phyloP scores from a whole-genome alignment of 2,888 invertebrate species.

The Mallateleia sp. region DNA sequence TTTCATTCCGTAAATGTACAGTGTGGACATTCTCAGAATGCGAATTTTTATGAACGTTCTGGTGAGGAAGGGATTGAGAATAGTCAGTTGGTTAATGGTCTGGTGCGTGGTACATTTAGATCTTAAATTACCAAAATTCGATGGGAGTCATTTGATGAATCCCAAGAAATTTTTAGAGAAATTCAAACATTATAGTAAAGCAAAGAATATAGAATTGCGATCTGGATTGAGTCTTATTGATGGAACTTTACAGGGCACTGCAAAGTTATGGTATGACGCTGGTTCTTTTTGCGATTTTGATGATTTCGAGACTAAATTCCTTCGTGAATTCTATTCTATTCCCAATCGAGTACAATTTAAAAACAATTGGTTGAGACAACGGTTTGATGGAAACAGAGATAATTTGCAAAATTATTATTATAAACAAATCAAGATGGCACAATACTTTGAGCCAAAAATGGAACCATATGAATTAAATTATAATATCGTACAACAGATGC shows the following conservation, averaged over 20 bases:
- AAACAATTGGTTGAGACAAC: slow-evolving; percentile 16
- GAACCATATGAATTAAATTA: slow-evolving; percentile 13
- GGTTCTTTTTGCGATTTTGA: not conserved
- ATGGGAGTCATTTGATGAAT: not conserved
- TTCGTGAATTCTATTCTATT: slow-evolving; percentile 17
- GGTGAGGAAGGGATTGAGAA: no score
- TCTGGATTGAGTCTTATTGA: not conserved
- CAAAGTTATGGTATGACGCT: slow-evolving; percentile 4
- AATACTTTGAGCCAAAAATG: slow-evolving; percentile 14
- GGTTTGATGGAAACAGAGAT: not conserved
- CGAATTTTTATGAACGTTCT: no score
- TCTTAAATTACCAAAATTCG: slow-evolving; percentile 8
- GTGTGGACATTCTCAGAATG: no score
- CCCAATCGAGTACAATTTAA: not conserved
- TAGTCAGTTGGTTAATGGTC: no score
- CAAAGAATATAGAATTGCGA: not conserved
- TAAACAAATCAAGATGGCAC: not conserved
- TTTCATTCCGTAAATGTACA: no score
- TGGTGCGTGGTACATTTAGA: no score
- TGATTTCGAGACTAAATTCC: slow-evolving; percentile 1
- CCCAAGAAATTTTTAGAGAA: slow-evolving; percentile 9
- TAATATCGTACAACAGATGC: slow-evolving; percentile 8
- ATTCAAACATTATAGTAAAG: slow-evolving; percentile 25
- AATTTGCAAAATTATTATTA: slow-evolving; percentile 13
- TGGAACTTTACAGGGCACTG: not conserved